Percentiles rank a stretch among this genome's conserved stretches.
phyloP scores from a whole-genome alignment of 2,797 vertebrate genomes.

The Rhabdomys pumilio region DNA sequence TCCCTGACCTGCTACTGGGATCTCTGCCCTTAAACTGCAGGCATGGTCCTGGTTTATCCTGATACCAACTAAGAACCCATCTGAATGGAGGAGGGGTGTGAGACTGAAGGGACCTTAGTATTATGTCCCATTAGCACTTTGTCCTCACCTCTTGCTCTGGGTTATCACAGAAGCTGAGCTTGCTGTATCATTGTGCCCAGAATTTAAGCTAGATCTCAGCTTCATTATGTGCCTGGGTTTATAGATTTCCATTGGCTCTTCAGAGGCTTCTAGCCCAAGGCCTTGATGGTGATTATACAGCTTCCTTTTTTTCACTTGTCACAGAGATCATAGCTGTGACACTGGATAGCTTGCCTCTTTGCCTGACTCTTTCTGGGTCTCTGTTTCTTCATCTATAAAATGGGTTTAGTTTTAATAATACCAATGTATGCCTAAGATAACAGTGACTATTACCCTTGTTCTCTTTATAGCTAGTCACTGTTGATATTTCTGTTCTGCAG shows the following conservation, averaged over 20 bases:
- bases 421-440: background rate
- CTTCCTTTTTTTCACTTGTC: background rate
- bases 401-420: background rate
- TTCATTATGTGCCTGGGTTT: background rate
- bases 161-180: background rate
- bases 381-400: background rate
- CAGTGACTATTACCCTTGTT: background rate
- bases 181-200: background rate
- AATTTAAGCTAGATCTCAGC: background rate
- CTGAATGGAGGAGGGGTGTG: background rate
- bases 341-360: background rate
- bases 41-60: background rate
- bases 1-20: background rate
- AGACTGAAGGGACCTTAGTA: background rate
- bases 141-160: background rate
- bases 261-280: background rate
- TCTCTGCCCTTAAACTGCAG: background rate
- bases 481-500: background rate
- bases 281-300: background rate
- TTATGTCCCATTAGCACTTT: background rate
- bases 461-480: background rate
- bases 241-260: background rate
- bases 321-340: background rate
- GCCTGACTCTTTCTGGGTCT: background rate
- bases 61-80: background rate